These are phyloP conservation scores for Euphonia xanthogaster DNA, from an alignment of 2,797 vertebrate genomes.

Conservation along the genomic window DNA sequence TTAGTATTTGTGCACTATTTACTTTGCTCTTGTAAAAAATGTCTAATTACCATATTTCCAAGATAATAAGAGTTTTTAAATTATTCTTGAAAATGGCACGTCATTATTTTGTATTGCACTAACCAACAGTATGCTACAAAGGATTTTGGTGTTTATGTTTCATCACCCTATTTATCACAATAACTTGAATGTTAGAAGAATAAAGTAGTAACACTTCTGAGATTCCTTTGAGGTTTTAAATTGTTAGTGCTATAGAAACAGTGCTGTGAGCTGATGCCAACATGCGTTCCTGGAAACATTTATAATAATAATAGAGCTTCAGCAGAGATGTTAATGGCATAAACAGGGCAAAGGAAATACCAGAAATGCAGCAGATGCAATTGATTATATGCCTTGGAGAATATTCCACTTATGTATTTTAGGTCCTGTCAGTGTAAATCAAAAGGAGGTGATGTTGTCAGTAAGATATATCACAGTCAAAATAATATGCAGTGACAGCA, in stretches of 20 bases:
- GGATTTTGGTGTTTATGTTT: not conserved
- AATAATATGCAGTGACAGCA: slow-evolving; percentile 55
- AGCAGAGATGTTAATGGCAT: slow-evolving; percentile 68
- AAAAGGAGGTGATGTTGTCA: slow-evolving; percentile 66
- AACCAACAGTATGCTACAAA: slow-evolving; percentile 2
- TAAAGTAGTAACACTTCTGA: not conserved
- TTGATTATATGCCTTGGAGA: slow-evolving; percentile 76
- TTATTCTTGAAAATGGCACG: slow-evolving; percentile 46
- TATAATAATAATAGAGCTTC: slow-evolving; percentile 66
- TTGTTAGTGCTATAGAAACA: slow-evolving; percentile 20
- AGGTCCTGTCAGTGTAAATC: slow-evolving; percentile 70
- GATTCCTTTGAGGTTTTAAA: slow-evolving; percentile 37
- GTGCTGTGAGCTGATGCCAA: slow-evolving; percentile 51
- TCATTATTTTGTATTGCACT: not conserved
- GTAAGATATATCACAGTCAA: slow-evolving; percentile 51
- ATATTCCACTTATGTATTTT: slow-evolving; percentile 74
- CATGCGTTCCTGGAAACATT: slow-evolving; percentile 72
- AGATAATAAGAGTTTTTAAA: slow-evolving; percentile 2
- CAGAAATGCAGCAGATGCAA: slow-evolving; percentile 74
- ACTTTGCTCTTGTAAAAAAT: not conserved
- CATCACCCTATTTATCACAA: slow-evolving; percentile 51
- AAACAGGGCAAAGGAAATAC: slow-evolving; percentile 76
- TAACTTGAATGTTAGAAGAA: slow-evolving; percentile 25
- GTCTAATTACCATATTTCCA: slow-evolving; percentile 4
- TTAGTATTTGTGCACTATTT: slow-evolving; percentile 13